Base-by-base conservation (phyloP, 2,113 vertebrate genomes). In the Plotosus lineatus region DNA sequence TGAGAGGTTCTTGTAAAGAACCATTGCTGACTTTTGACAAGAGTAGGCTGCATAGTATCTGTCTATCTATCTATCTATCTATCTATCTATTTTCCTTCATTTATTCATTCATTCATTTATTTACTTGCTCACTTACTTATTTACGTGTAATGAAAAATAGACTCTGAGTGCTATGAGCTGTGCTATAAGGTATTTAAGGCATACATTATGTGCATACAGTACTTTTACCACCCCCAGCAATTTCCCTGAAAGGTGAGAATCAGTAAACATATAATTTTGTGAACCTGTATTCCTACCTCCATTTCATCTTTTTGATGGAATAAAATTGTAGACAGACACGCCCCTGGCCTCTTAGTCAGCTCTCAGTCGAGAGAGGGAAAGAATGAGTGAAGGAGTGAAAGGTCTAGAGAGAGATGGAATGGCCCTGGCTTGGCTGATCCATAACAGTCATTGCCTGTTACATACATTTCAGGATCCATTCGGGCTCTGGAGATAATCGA, bases 391-490 rank as follows among this genome's bases (percentile, higher is more conserved):
- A 73, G 51, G 77, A 87, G 75, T 86, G 86, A 89, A 78, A 85
- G 75, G 79, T 77, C 58, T 48, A 84, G 82, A 91, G 85, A 86
- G 85, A 85, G 93, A 92, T 95, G 92, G 93, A 96, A 96, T 95
- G 94, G 97, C 96, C 95, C 95, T 95, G 95, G 78, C 84, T 95
- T 92, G 95, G 92, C 95, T 97, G 98, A 98, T 98, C 98, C 96
- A 97, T 98, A 97, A 96, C 96, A 97, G 97, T 98, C 97, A 99
- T 97, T 97, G 97, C 94, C 95, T 96, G 97, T 98, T 98, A 98
- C 96, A 97, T 97, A 98, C 97, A 98, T 98, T 97, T 98, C 97
- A 97, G 96, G 96, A 98, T 98, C 97, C 97, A 99, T 98, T 98
- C 96, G 91, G 94, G 96, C 97, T 99, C 96, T 97, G 96, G 98